Evolutionary conservation across 2,797 vertebrate genomes (phyloP), one percentile per base, ranked within the genome.

Genomic region (Lerista edwardsae): DNA sequence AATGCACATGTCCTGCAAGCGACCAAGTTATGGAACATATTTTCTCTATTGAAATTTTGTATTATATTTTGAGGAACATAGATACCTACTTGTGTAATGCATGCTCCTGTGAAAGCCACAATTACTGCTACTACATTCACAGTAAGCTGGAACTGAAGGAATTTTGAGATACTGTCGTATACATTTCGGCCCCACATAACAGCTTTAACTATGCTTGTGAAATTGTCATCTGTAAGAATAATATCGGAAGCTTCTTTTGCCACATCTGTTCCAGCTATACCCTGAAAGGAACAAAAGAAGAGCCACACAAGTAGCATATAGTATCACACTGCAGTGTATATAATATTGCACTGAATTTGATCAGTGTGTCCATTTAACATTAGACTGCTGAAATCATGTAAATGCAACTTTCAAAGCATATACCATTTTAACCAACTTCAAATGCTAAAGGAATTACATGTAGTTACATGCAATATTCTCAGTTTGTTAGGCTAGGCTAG

Each of bases 121-220:
- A 99, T 99, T 94, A 99, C 99, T 17, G 99, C 99, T 91, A 99
- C 98, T 68, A 99, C 98, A 44, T 99, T 99, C 92, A 99, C 99
- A 4, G 99, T 99, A 61, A 99, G 97, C n/a, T n/a, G n/a, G n/a
- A n/a, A n/a, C n/a, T n/a, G n/a, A n/a, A n/a, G n/a, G n/a, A n/a
- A n/a, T n/a, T 94, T 99, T 98, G 93, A 99, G 99, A 14, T n/a
- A n/a, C n/a, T n/a, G n/a, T n/a, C n/a, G n/a, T n/a, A n/a, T n/a
- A n/a, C n/a, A n/a, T n/a, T n/a, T n/a, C n/a, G n/a, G n/a, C n/a
- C n/a, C n/a, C n/a, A n/a, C n/a, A n/a, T n/a, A n/a, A n/a, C n/a
- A n/a, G 99, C 99, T 95, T 97, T 99, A 87, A 99, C 99, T 36
- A 99, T 99, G 96, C 98, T 99, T 93, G 96, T 97, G 93, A 99